Evolutionary conservation across 1,140 invertebrate genomes (phyloP).

Genomic region (Bombus haemorrhoidalis): DNA sequence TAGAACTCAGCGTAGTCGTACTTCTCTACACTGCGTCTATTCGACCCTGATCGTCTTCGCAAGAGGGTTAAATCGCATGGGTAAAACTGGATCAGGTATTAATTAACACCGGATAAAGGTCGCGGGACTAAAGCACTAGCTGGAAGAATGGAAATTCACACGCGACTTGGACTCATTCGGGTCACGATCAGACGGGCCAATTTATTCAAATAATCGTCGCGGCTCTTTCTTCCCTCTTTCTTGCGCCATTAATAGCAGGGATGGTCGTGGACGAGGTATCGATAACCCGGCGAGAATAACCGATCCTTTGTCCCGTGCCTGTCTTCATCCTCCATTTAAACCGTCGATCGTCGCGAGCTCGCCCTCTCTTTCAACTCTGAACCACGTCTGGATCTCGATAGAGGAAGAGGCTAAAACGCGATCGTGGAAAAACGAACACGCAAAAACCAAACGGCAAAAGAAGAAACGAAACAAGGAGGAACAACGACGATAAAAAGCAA

Average conservation of each 20-base stretch:
- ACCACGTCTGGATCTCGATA: neutral
- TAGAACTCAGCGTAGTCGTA: no score
- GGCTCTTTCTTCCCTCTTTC: neutral
- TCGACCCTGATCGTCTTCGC: neutral
- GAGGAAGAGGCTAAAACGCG: neutral
- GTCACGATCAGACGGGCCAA: constrained; percentile 33
- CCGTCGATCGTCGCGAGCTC: neutral
- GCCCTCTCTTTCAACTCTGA: neutral
- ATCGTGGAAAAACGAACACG: neutral
- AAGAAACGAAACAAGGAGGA: neutral
- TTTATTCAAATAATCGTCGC: constrained; percentile 42
- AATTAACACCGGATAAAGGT: neutral
- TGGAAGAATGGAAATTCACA: neutral
- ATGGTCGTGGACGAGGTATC: constrained; percentile 14
- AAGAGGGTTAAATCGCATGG: neutral
- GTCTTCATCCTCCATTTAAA: no score
- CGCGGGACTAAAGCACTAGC: neutral
- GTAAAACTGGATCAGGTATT: neutral
- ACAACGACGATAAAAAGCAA: neutral
- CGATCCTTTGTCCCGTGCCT: neutral
- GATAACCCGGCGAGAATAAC: constrained; percentile 40
- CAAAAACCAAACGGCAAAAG: neutral
- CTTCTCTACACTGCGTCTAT: no score
- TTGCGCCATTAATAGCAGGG: constrained; percentile 27
- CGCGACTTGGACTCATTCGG: neutral